These are phyloP conservation scores for Sebastes diaconus DNA, from an alignment of 2,797 vertebrate genomes.

Conservation along the genomic window DNA sequence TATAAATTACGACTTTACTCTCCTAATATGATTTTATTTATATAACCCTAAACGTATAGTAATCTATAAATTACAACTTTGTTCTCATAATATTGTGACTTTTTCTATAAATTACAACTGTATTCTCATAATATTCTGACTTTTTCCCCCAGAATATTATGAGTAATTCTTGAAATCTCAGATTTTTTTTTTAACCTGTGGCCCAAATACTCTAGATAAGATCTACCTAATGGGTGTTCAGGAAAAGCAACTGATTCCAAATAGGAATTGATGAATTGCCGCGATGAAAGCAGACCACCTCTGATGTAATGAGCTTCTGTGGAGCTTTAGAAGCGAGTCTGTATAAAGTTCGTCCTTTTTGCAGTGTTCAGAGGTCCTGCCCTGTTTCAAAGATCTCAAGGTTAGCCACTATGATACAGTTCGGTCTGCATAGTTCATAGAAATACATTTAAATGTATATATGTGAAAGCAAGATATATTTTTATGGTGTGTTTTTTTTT, in stretches of 20 bases:
- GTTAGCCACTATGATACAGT: conserved; percentile 64
- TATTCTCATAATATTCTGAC: not conserved
- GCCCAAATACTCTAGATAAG: conserved; percentile 1
- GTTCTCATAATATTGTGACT: not conserved
- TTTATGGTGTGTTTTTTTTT: conserved; percentile 68
- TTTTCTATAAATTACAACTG: not conserved
- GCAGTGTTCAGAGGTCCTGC: conserved; percentile 39
- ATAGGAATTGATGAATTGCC: conserved; percentile 64
- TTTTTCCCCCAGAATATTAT: not conserved
- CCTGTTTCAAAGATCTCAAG: conserved; percentile 41
- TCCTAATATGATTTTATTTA: too few relatives aligned
- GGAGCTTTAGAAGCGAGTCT: conserved; percentile 65
- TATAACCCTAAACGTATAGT: too few relatives aligned
- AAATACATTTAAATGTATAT: conserved; percentile 68
- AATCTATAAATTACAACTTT: not conserved
- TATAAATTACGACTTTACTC: not conserved
- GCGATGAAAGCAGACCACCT: conserved; percentile 56
- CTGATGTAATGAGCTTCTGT: conserved; percentile 72
- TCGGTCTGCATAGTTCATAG: conserved; percentile 42
- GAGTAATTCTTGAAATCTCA: conserved; percentile 5
- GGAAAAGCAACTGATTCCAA: conserved; percentile 66
- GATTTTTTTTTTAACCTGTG: conserved; percentile 2
- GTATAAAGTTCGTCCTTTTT: conserved; percentile 44
- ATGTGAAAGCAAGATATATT: conserved; percentile 78
- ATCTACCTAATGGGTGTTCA: conserved; percentile 51